Evolutionary conservation across 2,888 invertebrate species (phyloP).

Genomic region (Lasius platythorax): DNA sequence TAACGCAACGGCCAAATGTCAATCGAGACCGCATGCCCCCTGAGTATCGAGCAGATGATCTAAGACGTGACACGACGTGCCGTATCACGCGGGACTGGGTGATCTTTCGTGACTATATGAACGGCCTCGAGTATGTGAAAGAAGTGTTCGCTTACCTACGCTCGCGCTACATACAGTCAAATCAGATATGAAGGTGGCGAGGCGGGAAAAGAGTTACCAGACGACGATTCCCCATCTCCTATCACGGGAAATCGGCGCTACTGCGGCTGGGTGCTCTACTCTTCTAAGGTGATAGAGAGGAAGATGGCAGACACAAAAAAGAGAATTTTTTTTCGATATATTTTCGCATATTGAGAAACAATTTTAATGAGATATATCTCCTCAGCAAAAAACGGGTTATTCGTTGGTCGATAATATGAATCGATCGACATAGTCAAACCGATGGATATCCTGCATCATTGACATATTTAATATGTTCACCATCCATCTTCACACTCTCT

Average conservation of each 20-base stretch:
- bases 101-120: constrained; percentile 89
- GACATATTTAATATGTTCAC: background rate
- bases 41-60: constrained; percentile 79
- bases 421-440: constrained; percentile 3
- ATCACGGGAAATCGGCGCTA: constrained; percentile 73
- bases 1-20: constrained; percentile 83
- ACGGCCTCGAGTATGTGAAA: constrained; percentile 88
- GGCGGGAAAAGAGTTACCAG: constrained; percentile 79
- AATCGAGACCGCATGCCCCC: constrained; percentile 85
- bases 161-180: constrained; percentile 47
- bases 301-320: constrained; percentile 11
- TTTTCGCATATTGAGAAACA: constrained; percentile 27
- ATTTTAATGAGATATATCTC: constrained; percentile 37
- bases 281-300: constrained; percentile 56
- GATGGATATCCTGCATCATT: constrained; percentile 40
- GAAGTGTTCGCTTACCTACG: constrained; percentile 86
- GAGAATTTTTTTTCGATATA: constrained; percentile 19
- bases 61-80: constrained; percentile 62
- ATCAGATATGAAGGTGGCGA: constrained; percentile 81
- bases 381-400: constrained; percentile 39
- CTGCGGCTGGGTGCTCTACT: constrained; percentile 70
- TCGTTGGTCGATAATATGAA: constrained; percentile 35
- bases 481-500: constrained; percentile 37
- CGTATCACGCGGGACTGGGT: constrained; percentile 88
- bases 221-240: constrained; percentile 75